These are phyloP conservation scores for Adoxophyes honmai DNA, from an alignment of 1,140 invertebrate genomes.

Conservation along the genomic window DNA sequence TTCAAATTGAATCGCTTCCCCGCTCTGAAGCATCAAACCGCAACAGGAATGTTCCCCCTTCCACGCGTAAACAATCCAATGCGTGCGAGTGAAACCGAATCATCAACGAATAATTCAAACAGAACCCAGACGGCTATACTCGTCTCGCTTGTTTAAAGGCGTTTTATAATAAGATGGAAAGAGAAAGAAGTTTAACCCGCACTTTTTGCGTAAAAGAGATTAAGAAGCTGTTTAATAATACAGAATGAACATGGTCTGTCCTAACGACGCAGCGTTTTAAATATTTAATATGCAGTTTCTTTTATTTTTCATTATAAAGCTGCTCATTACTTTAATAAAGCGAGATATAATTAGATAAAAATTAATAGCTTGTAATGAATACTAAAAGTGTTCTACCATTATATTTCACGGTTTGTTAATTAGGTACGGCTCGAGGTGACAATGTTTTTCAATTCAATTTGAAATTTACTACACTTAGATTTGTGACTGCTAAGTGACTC, in stretches of 20 bases:
- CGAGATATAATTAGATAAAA: conserved; percentile 46
- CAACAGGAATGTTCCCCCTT: conserved; percentile 53
- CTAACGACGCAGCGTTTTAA: conserved; percentile 64
- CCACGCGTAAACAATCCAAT: conserved; percentile 33
- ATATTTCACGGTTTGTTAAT: conserved; percentile 8
- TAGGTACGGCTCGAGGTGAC: conserved; percentile 19
- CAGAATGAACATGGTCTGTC: conserved; percentile 66
- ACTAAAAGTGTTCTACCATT: conserved; percentile 21
- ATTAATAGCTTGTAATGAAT: conserved; percentile 38
- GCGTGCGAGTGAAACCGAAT: conserved; percentile 52
- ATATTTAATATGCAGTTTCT: conserved; percentile 74
- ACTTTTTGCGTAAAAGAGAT: conserved; percentile 42
- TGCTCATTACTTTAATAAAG: conserved; percentile 53
- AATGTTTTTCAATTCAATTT: too few species aligned
- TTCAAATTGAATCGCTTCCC: conserved; percentile 18
- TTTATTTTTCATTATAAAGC: conserved; percentile 55
- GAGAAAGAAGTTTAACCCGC: conserved; percentile 37
- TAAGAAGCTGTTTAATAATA: conserved; percentile 73
- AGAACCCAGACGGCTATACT: conserved; percentile 22
- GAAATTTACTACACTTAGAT: too few species aligned
- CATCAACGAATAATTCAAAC: conserved; percentile 21
- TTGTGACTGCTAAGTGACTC: too few species aligned
- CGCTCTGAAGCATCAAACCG: conserved; percentile 41
- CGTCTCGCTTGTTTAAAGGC: conserved; percentile 36
- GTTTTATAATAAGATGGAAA: conserved; percentile 34